phyloP scores from a whole-genome alignment of 2,797 vertebrate genomes.

The Falco rusticolus region DNA sequence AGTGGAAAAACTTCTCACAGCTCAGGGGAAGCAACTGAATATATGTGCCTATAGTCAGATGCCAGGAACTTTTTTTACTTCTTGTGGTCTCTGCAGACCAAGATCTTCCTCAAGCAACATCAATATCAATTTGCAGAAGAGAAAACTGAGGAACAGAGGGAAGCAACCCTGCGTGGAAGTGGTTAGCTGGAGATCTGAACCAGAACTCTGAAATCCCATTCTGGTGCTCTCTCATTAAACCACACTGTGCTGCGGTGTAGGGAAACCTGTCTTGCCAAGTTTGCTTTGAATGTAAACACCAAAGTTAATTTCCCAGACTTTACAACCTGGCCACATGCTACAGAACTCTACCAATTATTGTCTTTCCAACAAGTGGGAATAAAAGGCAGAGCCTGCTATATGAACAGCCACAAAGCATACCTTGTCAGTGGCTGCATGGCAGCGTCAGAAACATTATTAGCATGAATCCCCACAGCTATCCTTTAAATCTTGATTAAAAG shows the following conservation, averaged over 20 bases:
- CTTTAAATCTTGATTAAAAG: slow-evolving; percentile 24
- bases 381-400: neutral
- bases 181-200: neutral
- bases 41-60: neutral
- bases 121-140: neutral
- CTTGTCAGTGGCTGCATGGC: neutral
- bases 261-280: neutral
- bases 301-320: neutral
- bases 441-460: neutral
- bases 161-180: neutral
- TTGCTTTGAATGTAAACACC: neutral
- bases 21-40: neutral
- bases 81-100: neutral
- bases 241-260: fast-evolving
- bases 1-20: neutral
- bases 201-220: neutral
- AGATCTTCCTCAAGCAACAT: neutral
- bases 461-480: neutral
- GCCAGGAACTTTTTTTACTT: neutral
- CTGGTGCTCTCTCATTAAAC: neutral
- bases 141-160: neutral
- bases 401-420: neutral
- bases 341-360: neutral
- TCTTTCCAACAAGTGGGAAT: neutral
- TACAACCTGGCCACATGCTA: neutral